Conservation (phyloP, 1,140 invertebrate genomes). For the Chelonus insularis region DNA sequence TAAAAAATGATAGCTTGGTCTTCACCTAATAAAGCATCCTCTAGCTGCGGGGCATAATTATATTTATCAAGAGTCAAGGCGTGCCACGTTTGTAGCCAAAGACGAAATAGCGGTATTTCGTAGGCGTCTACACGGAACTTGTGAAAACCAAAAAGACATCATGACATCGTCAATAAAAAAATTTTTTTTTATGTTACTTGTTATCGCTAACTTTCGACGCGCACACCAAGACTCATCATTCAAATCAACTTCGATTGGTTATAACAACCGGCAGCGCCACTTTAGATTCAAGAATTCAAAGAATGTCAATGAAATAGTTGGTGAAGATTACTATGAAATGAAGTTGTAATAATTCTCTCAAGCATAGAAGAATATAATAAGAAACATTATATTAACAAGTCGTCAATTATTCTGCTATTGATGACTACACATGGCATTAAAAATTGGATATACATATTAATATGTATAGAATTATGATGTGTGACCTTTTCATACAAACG, state of each 20-base stretch:
- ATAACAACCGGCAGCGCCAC: conserved; percentile 21
- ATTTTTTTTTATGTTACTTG: not conserved
- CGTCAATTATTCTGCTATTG: not conserved
- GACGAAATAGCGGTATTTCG: conserved; percentile 29
- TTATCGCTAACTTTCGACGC: not conserved
- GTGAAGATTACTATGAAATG: too few species aligned
- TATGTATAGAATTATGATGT: conserved; percentile 1
- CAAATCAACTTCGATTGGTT: not conserved
- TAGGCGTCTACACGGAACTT: conserved; percentile 19
- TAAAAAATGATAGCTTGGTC: not conserved
- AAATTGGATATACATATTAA: not conserved
- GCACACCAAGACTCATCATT: not conserved
- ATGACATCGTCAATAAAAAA: not conserved
- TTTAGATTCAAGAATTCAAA: conserved; percentile 26
- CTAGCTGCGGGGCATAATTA: conserved; percentile 28
- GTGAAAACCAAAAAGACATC: not conserved
- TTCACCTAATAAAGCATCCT: conserved; percentile 33
- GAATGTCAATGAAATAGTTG: not conserved
- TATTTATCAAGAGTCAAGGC: conserved; percentile 21
- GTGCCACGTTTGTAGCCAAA: conserved; percentile 15
- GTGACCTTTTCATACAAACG: conserved; percentile 15
- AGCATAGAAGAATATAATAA: too few species aligned
- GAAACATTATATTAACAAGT: too few species aligned
- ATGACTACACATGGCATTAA: not conserved
- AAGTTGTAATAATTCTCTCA: too few species aligned